These are phyloP conservation scores for Agrypnia vestita DNA, from an alignment of 1,140 invertebrate species.

Conservation along the genomic window DNA sequence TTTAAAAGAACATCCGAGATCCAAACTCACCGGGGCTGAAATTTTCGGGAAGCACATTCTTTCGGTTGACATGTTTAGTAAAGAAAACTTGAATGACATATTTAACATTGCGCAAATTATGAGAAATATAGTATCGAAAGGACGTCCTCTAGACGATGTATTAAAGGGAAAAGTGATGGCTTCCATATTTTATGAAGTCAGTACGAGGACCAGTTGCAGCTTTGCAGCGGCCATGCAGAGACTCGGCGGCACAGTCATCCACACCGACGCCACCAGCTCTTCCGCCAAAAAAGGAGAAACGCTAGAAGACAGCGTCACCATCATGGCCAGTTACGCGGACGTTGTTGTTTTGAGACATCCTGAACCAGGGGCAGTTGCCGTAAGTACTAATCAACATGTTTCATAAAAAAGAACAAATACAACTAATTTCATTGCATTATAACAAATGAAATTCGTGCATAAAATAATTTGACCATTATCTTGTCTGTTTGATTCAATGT, in stretches of 20 bases:
- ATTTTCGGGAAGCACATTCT: constrained; percentile 88
- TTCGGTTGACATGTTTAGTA: constrained; percentile 88
- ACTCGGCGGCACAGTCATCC: constrained; percentile 92
- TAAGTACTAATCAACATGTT: constrained; percentile 71
- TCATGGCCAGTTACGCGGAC: constrained; percentile 92
- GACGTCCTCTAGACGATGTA: constrained; percentile 88
- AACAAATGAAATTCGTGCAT: no score
- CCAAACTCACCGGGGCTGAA: constrained; percentile 59
- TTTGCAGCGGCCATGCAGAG: constrained; percentile 97
- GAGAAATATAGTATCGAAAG: constrained; percentile 86
- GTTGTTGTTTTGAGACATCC: constrained; percentile 96
- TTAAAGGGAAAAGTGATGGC: constrained; percentile 96
- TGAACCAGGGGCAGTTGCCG: constrained; percentile 90
- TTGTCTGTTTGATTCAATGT: no score
- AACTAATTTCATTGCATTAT: background rate
- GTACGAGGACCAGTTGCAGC: constrained; percentile 95
- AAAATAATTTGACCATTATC: no score
- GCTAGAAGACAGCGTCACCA: constrained; percentile 89
- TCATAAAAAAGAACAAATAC: constrained; percentile 16
- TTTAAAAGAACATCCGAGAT: constrained; percentile 64
- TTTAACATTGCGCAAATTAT: constrained; percentile 95
- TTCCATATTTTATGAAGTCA: constrained; percentile 97
- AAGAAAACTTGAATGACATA: constrained; percentile 93
- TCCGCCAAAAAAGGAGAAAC: constrained; percentile 98
- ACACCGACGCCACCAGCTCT: constrained; percentile 91